phyloP scores from a whole-genome alignment of 2,888 invertebrate genomes.

The Neocrepidodera transversa region DNA sequence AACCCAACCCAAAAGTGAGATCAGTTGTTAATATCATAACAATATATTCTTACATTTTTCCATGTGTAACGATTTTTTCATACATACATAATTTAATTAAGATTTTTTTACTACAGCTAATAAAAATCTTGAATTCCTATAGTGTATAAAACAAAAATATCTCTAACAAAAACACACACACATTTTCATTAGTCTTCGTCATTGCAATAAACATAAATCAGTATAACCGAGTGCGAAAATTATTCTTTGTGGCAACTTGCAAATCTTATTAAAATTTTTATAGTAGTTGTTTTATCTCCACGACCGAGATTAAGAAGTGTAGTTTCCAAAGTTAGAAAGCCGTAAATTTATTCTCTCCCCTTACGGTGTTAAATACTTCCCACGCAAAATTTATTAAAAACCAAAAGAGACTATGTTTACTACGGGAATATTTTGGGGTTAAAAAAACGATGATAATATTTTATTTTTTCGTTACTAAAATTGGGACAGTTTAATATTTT shows the following conservation, averaged over 20 bases:
- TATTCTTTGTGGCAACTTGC: conserved; percentile 15
- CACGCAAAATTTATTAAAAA: conserved; percentile 4
- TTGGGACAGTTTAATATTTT: no score
- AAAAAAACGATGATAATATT: no score
- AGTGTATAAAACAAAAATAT: conserved; percentile 4
- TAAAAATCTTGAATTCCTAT: conserved; percentile 13
- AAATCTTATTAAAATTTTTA: conserved; percentile 27
- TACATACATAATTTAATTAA: background rate
- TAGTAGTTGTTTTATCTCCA: conserved; percentile 19
- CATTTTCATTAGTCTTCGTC: conserved; percentile 25
- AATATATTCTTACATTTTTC: no score
- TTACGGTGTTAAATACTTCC: background rate
- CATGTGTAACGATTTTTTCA: no score
- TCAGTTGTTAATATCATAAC: no score
- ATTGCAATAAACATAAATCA: conserved; percentile 26
- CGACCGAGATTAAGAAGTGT: conserved; percentile 12
- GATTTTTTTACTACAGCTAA: background rate
- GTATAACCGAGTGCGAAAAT: conserved; percentile 23
- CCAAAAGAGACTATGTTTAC: conserved; percentile 1
- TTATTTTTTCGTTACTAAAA: conserved; percentile 8
- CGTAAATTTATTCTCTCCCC: conserved; percentile 1
- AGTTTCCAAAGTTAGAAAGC: conserved; percentile 6
- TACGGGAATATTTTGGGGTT: conserved; percentile 4
- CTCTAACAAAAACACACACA: conserved; percentile 9
- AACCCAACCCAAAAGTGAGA: no score